Percentiles rank a stretch among this genome's conserved stretches.
Conservation (phyloP, 2,888 invertebrate genomes). For the Oscheius sp. region DNA sequence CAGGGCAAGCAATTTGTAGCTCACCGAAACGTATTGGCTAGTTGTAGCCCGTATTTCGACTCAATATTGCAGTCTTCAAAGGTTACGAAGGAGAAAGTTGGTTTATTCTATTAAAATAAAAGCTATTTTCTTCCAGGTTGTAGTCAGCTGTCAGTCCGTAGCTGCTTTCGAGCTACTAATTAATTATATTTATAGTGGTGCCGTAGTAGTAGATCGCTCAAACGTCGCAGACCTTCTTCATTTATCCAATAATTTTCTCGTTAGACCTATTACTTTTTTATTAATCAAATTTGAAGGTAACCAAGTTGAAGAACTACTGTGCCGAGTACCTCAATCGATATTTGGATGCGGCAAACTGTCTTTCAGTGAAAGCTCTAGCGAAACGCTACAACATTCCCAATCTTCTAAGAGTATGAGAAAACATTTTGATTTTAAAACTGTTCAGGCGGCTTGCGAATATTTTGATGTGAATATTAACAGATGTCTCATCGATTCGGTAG, state of each 20-base stretch:
- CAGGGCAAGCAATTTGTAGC: constrained; percentile 76
- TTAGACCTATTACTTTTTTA: constrained; percentile 61
- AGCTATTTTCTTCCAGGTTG: constrained; percentile 70
- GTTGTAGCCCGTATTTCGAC: constrained; percentile 78
- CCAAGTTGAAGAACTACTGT: constrained; percentile 76
- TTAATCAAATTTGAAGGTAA: constrained; percentile 50
- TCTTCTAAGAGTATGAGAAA: constrained; percentile 75
- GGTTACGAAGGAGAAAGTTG: constrained; percentile 64
- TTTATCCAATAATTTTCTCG: constrained; percentile 77
- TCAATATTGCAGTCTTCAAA: constrained; percentile 75
- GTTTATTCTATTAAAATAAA: background rate
- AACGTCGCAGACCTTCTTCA: constrained; percentile 77
- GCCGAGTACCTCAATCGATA: constrained; percentile 78
- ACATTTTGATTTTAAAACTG: background rate
- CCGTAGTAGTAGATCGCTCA: constrained; percentile 76
- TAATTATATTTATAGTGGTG: constrained; percentile 79
- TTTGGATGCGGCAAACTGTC: constrained; percentile 77
- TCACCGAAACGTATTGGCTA: constrained; percentile 77
- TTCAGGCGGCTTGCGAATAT: constrained; percentile 55
- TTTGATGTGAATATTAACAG: constrained; percentile 66
- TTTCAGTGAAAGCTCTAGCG: constrained; percentile 77
- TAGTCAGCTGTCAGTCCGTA: constrained; percentile 75
- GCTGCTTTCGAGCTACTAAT: constrained; percentile 76
- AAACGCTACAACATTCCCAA: constrained; percentile 76
- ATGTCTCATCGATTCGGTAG: constrained; percentile 74